phyloP scores from a whole-genome alignment of 2,797 vertebrate genomes.

The Phataginus tetradactyla region DNA sequence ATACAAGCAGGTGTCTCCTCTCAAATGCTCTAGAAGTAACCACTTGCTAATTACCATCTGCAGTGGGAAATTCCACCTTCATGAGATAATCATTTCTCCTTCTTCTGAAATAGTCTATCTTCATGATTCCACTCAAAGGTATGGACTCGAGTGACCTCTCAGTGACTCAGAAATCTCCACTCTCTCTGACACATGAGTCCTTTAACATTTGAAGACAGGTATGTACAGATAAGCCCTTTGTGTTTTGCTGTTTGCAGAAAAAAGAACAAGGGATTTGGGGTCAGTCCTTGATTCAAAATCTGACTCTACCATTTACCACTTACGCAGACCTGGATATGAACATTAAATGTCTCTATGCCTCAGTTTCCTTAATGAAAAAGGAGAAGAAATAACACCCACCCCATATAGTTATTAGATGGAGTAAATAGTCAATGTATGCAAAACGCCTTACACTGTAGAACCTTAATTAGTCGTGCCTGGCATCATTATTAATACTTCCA shows the following conservation, averaged over 20 bases:
- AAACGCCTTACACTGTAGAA: not conserved
- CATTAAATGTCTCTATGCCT: not conserved
- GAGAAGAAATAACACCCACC: not conserved
- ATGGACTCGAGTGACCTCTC: not conserved
- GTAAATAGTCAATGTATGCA: not conserved
- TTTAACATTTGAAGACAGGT: not conserved
- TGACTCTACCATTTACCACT: not conserved
- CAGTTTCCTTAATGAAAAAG: conserved; percentile 7
- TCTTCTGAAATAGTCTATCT: not conserved
- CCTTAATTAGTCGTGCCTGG: not conserved
- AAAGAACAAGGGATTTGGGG: not conserved
- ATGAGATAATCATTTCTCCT: not conserved
- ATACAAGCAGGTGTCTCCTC: not conserved
- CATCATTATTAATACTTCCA: not conserved
- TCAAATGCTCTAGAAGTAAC: not conserved
- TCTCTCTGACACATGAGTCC: not conserved
- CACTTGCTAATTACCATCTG: not conserved
- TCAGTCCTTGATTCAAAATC: not conserved
- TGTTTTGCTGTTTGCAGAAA: not conserved
- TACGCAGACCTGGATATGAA: not conserved
- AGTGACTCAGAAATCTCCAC: not conserved
- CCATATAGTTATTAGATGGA: not conserved
- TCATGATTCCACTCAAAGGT: not conserved
- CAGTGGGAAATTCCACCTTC: not conserved
- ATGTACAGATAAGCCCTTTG: not conserved